A percentile compares a stretch with the other conserved stretches of the same genome.
Conservation (phyloP, 2,888 invertebrate genomes). For the Drosophila paranaensis region DNA sequence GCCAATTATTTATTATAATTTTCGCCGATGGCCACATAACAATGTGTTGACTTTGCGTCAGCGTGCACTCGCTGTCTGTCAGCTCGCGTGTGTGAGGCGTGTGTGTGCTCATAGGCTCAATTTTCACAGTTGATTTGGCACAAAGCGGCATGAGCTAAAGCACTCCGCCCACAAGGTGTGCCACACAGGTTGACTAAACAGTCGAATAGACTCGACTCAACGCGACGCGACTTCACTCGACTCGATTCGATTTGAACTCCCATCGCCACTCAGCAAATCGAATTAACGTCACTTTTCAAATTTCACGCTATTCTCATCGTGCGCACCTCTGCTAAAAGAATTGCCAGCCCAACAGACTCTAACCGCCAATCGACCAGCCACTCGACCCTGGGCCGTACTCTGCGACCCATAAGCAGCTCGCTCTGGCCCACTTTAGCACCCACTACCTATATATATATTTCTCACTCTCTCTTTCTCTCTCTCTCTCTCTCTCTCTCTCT, state of each 20-base stretch:
- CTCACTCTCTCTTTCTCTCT: neutral
- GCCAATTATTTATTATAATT: conserved; percentile 7
- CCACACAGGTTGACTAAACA: conserved; percentile 27
- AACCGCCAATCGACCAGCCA: conserved; percentile 1
- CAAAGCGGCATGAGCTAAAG: conserved; percentile 27
- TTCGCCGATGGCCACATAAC: neutral
- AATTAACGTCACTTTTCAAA: conserved; percentile 75
- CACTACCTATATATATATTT: too few species aligned
- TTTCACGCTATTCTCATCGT: conserved; percentile 62
- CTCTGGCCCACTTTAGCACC: neutral
- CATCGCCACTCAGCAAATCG: conserved; percentile 53
- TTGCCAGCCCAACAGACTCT: conserved; percentile 2
- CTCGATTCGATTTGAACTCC: conserved; percentile 17
- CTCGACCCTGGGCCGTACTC: conserved; percentile 11
- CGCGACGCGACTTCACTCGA: neutral
- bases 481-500: neutral
- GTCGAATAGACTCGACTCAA: neutral
- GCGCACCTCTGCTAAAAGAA: conserved; percentile 24
- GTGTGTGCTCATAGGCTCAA: conserved; percentile 64
- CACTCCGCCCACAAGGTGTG: neutral
- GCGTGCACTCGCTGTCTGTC: neutral
- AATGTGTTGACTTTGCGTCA: conserved; percentile 2
- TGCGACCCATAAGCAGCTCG: neutral
- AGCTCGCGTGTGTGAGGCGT: conserved; percentile 16
- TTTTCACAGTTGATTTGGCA: conserved; percentile 71